A percentile compares a stretch with the other conserved stretches of the same genome.
Evolutionary conservation across 2,888 invertebrate species (phyloP).

Genomic region (Gibbula magus): DNA sequence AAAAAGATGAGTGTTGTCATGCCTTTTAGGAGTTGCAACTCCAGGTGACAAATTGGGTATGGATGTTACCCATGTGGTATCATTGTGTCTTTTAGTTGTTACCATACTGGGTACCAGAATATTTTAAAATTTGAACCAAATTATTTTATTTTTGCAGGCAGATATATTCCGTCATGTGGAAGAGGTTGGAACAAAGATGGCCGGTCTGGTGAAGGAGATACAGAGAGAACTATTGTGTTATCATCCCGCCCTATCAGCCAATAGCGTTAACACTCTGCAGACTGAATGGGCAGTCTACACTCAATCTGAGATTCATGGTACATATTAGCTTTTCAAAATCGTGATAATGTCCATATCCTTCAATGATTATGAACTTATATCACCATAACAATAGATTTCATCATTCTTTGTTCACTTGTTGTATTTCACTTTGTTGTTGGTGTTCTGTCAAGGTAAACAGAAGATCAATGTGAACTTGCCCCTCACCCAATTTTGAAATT

Average conservation of each 20-base stretch:
- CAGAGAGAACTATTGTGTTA: constrained; percentile 74
- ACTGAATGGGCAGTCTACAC: constrained; percentile 46
- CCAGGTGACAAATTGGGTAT: too few species aligned
- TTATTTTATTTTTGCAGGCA: constrained; percentile 32
- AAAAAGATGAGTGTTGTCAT: too few species aligned
- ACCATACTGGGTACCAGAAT: too few species aligned
- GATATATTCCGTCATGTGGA: constrained; percentile 79
- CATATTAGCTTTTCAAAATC: constrained; percentile 24
- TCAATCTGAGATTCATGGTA: constrained; percentile 55
- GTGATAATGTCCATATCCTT: too few species aligned
- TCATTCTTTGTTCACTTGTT: too few species aligned
- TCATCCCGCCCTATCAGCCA: neutral
- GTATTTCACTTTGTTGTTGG: too few species aligned
- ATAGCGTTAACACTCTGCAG: constrained; percentile 45
- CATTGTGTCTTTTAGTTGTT: neutral
- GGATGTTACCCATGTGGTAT: neutral
- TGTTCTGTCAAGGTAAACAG: too few species aligned
- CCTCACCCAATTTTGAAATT: too few species aligned
- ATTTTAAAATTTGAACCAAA: neutral
- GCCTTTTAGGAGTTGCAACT: too few species aligned
- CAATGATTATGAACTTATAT: too few species aligned
- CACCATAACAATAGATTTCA: too few species aligned
- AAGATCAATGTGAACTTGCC: too few species aligned
- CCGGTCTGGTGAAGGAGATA: constrained; percentile 78
- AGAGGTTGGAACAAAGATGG: constrained; percentile 76